Evolutionary conservation across 1,140 invertebrate genomes (phyloP), one percentile per base, ranked within the genome.

Genomic region (Drosophila nigromelanica): DNA sequence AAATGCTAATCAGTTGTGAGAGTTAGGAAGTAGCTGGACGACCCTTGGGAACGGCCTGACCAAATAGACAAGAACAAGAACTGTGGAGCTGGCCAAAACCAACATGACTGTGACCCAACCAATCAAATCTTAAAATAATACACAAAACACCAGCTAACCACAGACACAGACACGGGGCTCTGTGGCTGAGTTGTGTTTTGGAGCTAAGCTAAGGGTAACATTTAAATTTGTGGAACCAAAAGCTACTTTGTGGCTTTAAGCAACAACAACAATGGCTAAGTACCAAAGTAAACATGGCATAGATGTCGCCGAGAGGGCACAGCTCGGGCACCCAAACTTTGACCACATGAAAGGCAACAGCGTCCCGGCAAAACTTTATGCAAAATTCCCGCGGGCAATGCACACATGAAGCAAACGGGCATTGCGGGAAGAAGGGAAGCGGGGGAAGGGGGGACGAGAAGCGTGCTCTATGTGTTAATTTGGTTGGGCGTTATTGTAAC

Each of bases 201-300:
- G 12, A 74, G 21, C 21, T 80, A 47, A 73, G 77, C 72, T 50
- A 42, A 45, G 67, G 61, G 59, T 69, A 63, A 55, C 69, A 90
- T 90, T 81, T 81, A 90, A 89, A 79, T 79, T 47, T 66, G 43
- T 61, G 50, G 52, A 59, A 73, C 52, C 78, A 73, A 73, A 78
- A 72, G 78, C 74, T 78, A 77, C 82, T 82, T 89, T 86, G 80
- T 71, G 80, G 80, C 81, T 90, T 90, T 90, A 90, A 90, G 62
- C 70, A 68, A 70, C 74, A 69, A 52, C 55, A 73, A 61, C 60
- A 66, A 68, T 64, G 64, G 68, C 61, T 82, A 86, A 82, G 82
- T 78, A 78, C 78, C 71, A 86, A 82, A 87, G 82, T 82, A 86
- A 86, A 86, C 82, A 86, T 76, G 75, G 78, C 78, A 87, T 76